These are phyloP conservation scores for Hoplostethus atlanticus DNA, from an alignment of 2,797 vertebrate species.

Conservation along the genomic window DNA sequence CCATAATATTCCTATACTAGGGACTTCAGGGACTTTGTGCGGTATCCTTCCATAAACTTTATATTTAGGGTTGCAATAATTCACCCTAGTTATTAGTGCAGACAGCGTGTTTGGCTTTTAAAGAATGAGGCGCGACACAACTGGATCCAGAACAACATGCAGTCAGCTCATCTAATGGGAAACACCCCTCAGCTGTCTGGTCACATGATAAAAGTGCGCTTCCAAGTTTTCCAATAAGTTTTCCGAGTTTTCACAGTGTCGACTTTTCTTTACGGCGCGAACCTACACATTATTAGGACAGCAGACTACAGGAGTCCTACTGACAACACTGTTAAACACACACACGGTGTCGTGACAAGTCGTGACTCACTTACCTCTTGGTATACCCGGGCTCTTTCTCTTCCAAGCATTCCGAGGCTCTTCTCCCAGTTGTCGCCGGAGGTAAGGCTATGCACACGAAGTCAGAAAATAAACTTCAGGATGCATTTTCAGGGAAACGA, in stretches of 20 bases:
- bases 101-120: neutral
- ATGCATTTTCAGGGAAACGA: slow-evolving; percentile 31
- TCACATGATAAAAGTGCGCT: slow-evolving; percentile 44
- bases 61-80: too few species aligned
- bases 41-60: too few species aligned
- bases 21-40: too few species aligned
- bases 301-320: neutral
- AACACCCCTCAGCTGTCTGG: slow-evolving; percentile 6
- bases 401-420: slow-evolving; percentile 84
- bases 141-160: neutral
- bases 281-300: too few species aligned
- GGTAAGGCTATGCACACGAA: neutral
- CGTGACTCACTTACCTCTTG: slow-evolving; percentile 84
- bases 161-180: slow-evolving; percentile 30
- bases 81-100: neutral
- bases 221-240: too few species aligned
- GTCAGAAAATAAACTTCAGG: neutral
- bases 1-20: too few species aligned
- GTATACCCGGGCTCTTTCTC: slow-evolving; percentile 85
- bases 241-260: too few species aligned
- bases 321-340: neutral
- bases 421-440: neutral
- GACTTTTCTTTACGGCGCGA: too few species aligned
- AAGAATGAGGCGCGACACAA: neutral
- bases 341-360: too few species aligned